A percentile compares a stretch with the other conserved stretches of the same genome.
These are phyloP conservation scores for Hydrotaea diabolus DNA, from an alignment of 2,888 invertebrate species.

Conservation along the genomic window DNA sequence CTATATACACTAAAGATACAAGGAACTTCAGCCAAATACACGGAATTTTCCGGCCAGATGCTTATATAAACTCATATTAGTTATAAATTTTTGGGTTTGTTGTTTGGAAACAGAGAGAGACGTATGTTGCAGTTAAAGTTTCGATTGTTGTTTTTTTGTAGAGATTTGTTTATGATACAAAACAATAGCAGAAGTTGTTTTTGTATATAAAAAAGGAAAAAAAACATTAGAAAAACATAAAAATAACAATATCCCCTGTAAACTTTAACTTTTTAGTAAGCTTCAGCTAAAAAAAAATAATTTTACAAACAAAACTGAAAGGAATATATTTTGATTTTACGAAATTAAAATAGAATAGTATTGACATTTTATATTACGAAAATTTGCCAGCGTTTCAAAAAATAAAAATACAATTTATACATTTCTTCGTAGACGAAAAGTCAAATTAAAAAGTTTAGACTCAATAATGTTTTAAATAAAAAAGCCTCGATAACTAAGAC, in stretches of 20 bases:
- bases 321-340: too few species aligned
- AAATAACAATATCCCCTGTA: conserved; percentile 20
- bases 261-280: not conserved
- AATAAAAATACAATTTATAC: too few species aligned
- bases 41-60: conserved; percentile 81
- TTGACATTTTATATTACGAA: too few species aligned
- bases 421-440: too few species aligned
- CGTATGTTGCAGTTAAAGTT: not conserved
- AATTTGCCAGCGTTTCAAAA: too few species aligned
- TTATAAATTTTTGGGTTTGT: conserved; percentile 53
- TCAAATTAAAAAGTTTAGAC: too few species aligned
- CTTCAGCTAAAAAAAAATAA: conserved; percentile 17
- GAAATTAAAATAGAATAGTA: too few species aligned
- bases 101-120: not conserved
- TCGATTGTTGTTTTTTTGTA: conserved; percentile 42
- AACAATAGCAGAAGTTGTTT: conserved; percentile 47
- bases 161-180: conserved; percentile 63
- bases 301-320: conserved; percentile 41
- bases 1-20: conserved; percentile 67
- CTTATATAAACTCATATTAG: conserved; percentile 72
- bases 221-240: conserved; percentile 54
- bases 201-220: conserved; percentile 35
- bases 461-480: too few species aligned
- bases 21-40: conserved; percentile 80
- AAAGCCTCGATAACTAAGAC: too few species aligned